phyloP scores from a whole-genome alignment of 2,113 vertebrate species.

The Indri indri region DNA sequence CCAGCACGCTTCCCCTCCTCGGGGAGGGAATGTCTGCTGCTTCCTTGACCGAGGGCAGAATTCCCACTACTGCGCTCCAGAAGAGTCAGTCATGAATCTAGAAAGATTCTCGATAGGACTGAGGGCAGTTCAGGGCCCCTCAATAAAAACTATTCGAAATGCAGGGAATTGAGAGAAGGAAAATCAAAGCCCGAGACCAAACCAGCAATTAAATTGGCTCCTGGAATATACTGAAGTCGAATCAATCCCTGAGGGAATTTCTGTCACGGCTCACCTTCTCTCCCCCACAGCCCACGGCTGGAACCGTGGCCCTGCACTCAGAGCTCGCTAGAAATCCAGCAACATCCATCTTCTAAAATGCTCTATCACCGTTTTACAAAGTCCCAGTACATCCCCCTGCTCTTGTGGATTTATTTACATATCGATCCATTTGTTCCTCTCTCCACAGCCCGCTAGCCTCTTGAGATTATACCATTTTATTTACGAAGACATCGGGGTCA shows the following conservation, averaged over 20 bases:
- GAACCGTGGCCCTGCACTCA: conserved; percentile 64
- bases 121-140: neutral
- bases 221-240: conserved; percentile 79
- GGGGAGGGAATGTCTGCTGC: neutral
- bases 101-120: neutral
- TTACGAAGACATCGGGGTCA: conserved; percentile 75
- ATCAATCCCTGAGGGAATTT: conserved; percentile 76
- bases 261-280: conserved; percentile 53
- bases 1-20: neutral
- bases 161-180: conserved; percentile 49
- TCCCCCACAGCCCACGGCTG: conserved; percentile 35
- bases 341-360: conserved; percentile 65
- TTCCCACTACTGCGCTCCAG: neutral
- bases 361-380: conserved; percentile 78
- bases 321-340: conserved; percentile 55
- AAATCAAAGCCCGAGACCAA: conserved; percentile 76
- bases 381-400: conserved; percentile 59
- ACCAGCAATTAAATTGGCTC: conserved; percentile 76
- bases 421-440: conserved; percentile 78
- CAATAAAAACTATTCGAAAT: conserved; percentile 65
- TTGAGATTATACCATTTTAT: conserved; percentile 75
- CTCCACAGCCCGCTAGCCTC: conserved; percentile 64
- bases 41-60: neutral
- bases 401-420: conserved; percentile 80
- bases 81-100: neutral